These are phyloP conservation scores for Burhinus bistriatus DNA, from an alignment of 2,113 vertebrate species.

Conservation along the genomic window DNA sequence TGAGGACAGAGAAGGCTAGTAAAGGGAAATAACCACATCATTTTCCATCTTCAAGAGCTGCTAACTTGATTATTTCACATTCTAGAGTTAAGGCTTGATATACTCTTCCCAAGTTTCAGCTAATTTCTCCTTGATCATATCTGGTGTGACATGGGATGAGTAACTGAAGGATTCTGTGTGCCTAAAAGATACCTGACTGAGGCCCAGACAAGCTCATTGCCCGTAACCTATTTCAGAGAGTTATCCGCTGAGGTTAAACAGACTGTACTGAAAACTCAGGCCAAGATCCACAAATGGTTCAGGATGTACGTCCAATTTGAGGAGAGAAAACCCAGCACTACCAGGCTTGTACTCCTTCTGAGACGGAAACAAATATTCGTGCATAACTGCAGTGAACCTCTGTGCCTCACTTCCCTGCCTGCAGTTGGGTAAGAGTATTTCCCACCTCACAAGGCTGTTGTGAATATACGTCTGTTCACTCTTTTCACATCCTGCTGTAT, in stretches of 20 bases:
- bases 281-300: background rate
- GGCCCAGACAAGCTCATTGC: background rate
- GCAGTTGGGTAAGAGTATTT: background rate
- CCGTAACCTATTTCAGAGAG: background rate
- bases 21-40: background rate
- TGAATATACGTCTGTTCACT: background rate
- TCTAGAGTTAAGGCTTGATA: background rate
- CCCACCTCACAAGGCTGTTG: background rate
- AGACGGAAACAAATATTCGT: background rate
- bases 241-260: background rate
- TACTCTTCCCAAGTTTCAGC: background rate
- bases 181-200: background rate
- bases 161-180: background rate
- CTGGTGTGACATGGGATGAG: background rate
- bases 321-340: background rate
- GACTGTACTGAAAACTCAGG: background rate
- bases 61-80: background rate
- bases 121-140: background rate
- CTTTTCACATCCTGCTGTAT: background rate
- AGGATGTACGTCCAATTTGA: background rate
- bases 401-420: background rate
- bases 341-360: background rate
- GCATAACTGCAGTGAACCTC: background rate
- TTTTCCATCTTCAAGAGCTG: background rate
- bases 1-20: background rate